Evolutionary conservation across 2,113 vertebrate genomes (phyloP), one percentile per base, ranked within the genome.

Genomic region (Pelvicachromis taeniatus): DNA sequence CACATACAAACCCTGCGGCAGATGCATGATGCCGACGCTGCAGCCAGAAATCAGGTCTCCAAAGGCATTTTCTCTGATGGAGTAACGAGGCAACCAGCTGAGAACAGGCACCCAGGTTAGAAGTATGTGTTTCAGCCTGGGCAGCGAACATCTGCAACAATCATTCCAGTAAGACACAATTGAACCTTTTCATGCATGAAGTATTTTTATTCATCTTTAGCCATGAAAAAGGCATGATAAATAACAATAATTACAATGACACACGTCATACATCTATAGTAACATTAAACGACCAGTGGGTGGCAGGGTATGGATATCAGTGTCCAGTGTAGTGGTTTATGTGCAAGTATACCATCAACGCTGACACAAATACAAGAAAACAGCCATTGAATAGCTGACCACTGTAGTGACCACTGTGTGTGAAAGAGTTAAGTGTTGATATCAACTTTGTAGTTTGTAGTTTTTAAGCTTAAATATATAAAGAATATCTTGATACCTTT

Each of bases 1-100:
- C 31, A 12, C 8, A 55, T 82, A 92, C 92, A 78, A 65, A 98
- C 98, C 97, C 91, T 99, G 98, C 4, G 98, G 98, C 61, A 99
- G 96, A 91, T 99, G 97, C 96, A 99, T 98, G 94, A 99, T 98
- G 86, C 97, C 97, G 87, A 99, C 97, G 1, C 98, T 99, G 94
- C 98, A 93, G 81, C 98, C 98, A 0, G 98, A 97, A 52, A 96
- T 17, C 6, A 98, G 59, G 88, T 99, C 98, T 5, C 98, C 97
- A 0, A 97, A 19, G 8, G 96, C 95, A 92, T 97, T 98, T 58
- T 98, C 97, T 75, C 95, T 97, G 88, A 98, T 2, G 0, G 96
- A 95, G 94, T 99, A 99, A 5, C 82, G 92, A 29, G 98, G 98
- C 65, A 99, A 84, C 98, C 98, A 99, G 83, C 42, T 78, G 33